phyloP scores from a whole-genome alignment of 2,888 invertebrate species.

The Escarpia spicata region DNA sequence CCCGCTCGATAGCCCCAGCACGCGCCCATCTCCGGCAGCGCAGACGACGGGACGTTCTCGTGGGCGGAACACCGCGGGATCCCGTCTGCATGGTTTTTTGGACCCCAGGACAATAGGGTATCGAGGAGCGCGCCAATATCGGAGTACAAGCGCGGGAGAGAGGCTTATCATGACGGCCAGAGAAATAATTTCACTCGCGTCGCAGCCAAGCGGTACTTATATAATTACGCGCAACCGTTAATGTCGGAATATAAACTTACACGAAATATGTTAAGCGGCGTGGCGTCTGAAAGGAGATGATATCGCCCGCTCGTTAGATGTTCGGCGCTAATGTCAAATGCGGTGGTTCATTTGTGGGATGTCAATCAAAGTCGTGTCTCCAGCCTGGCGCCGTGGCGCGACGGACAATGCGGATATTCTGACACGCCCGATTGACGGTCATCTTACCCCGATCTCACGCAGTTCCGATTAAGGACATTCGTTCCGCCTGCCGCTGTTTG shows the following conservation, averaged over 20 bases:
- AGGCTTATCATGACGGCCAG: background rate
- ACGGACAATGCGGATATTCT: background rate
- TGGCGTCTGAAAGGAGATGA: background rate
- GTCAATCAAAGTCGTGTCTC: background rate
- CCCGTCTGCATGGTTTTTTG: background rate
- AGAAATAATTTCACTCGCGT: background rate
- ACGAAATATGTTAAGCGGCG: background rate
- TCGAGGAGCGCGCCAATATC: background rate
- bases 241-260: constrained; percentile 16
- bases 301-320: background rate
- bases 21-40: background rate
- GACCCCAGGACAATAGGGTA: background rate
- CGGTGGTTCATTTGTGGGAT: background rate
- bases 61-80: background rate
- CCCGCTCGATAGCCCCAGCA: background rate
- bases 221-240: background rate
- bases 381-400: background rate
- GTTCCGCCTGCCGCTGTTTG: background rate
- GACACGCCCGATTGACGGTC: background rate
- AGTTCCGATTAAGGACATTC: constrained; percentile 1
- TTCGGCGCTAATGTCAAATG: background rate
- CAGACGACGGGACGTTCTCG: background rate
- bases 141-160: background rate
- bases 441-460: constrained; percentile 10
- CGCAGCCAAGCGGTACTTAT: background rate